Base-by-base conservation (phyloP, 2,888 invertebrate genomes). In the Rhyacophila evoluta region DNA sequence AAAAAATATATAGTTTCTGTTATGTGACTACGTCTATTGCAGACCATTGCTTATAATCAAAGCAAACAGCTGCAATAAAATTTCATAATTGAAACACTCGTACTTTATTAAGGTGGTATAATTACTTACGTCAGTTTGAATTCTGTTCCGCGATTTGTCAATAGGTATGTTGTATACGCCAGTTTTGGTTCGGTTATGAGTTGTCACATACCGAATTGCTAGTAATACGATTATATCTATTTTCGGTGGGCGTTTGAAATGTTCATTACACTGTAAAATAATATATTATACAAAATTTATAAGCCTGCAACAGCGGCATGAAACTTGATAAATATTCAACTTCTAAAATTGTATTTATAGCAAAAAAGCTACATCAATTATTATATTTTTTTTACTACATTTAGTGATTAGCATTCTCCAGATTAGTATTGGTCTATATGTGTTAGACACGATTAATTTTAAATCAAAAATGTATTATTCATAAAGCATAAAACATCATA, bases 111-210 rank as follows among this genome's bases (percentile, higher is more conserved):
- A 15, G 25, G 55, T 19, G 55, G 15, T 8, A 25, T 55, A 55
- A 55, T 55, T 19, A 55, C 55, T 55, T 55, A 19, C 55, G 55
- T 55, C 55, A 55, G 19, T 19, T 10, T 55, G 12, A 55, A 19
- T 55, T 55, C 19, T 19, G 55, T 55, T 55, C 55, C 55, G 55
- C 55, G 55, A 25, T 55, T 55, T 55, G 55, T 55, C 55, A 55
- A 55, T 55, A 55, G 55, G 25, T 55, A 55, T 10, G 55, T 6
- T 33, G n/a, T n/a, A n/a, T 6, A 33, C 19, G 15, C 41, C 41
- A 55, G 15, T 5, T 55, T 55, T 19, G 55, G 19, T 25, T 55
- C 19, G 55, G 55, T 55, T 3, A 19, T 55, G 15, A 25, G 55
- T 55, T 3, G 55, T 55, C 55, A 25, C 55, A 55, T 25, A 55